A percentile compares a stretch with the other conserved stretches of the same genome.
phyloP scores from a whole-genome alignment of 1,140 invertebrate species.

The Callitettix versicolor region DNA sequence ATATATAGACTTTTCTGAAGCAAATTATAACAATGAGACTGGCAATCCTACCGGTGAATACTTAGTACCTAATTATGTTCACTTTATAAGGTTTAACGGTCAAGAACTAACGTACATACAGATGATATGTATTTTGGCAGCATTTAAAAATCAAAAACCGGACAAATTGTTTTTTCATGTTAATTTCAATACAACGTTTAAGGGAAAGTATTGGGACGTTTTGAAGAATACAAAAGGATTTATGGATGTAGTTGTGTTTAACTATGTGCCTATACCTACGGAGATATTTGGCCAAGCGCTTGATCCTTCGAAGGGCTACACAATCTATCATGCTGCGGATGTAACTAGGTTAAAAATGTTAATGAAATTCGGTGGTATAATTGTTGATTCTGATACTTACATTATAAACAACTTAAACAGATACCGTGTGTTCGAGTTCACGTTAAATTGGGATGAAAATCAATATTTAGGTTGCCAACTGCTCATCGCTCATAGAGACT shows the following conservation, averaged over 20 bases:
- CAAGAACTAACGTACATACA: slow-evolving; percentile 15
- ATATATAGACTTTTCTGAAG: no score
- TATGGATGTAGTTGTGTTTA: slow-evolving; percentile 13
- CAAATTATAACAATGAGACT: slow-evolving; percentile 10
- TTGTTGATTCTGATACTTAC: slow-evolving; percentile 23
- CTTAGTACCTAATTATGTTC: slow-evolving; percentile 21
- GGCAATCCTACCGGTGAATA: slow-evolving; percentile 9
- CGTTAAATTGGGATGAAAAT: slow-evolving; percentile 31
- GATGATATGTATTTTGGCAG: slow-evolving; percentile 18
- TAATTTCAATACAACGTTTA: no score
- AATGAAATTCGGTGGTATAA: slow-evolving; percentile 25
- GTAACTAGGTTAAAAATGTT: slow-evolving; percentile 19
- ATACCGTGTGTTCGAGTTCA: slow-evolving; percentile 31
- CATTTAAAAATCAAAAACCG: slow-evolving; percentile 23
- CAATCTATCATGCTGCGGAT: slow-evolving; percentile 21
- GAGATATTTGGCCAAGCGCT: slow-evolving; percentile 27
- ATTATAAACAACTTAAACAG: slow-evolving; percentile 18
- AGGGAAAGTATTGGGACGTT: no score
- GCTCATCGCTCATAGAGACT: slow-evolving; percentile 27
- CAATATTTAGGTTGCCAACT: slow-evolving; percentile 18
- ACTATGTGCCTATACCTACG: slow-evolving; percentile 19
- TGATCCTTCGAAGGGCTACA: neutral
- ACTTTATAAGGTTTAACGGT: slow-evolving; percentile 16
- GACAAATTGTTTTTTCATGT: slow-evolving; percentile 22
- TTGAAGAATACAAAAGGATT: slow-evolving; percentile 5